Conservation (phyloP, 2,888 invertebrate species). For the Synanthedon tipuliformis region DNA sequence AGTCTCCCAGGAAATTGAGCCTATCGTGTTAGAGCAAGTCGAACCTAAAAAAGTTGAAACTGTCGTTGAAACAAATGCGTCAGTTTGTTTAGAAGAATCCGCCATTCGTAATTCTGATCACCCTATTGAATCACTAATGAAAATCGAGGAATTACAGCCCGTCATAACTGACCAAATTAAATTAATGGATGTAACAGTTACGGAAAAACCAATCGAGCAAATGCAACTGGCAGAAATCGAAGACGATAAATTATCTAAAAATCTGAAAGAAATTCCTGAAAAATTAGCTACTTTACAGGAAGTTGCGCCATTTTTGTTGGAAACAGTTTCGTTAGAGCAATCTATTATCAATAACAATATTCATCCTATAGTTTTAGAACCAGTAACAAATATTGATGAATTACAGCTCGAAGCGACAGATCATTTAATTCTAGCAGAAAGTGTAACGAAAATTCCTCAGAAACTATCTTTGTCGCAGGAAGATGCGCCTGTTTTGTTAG, state of each 20-base stretch:
- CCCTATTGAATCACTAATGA: background rate
- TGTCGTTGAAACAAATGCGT: background rate
- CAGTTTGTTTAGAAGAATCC: background rate
- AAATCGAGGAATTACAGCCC: background rate
- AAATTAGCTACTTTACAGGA: background rate
- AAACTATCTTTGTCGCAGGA: background rate
- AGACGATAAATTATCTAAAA: background rate
- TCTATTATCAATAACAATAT: background rate
- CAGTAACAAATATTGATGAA: background rate
- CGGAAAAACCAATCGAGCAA: background rate
- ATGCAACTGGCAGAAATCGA: background rate
- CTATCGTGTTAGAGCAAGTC: too few relatives aligned
- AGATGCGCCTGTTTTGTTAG: background rate
- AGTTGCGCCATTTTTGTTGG: background rate
- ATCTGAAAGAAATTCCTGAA: background rate
- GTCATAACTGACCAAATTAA: background rate
- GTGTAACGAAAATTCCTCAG: background rate
- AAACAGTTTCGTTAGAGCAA: background rate
- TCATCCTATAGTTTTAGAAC: background rate
- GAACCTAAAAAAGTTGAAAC: too few relatives aligned
- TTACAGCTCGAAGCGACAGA: background rate
- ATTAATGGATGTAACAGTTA: background rate
- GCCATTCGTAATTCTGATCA: background rate
- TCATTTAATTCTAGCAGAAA: background rate
- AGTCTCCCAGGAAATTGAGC: too few relatives aligned